Evolutionary conservation across 1,140 invertebrate genomes (phyloP), one percentile per base, ranked within the genome.

Genomic region (Ceratina japonica): DNA sequence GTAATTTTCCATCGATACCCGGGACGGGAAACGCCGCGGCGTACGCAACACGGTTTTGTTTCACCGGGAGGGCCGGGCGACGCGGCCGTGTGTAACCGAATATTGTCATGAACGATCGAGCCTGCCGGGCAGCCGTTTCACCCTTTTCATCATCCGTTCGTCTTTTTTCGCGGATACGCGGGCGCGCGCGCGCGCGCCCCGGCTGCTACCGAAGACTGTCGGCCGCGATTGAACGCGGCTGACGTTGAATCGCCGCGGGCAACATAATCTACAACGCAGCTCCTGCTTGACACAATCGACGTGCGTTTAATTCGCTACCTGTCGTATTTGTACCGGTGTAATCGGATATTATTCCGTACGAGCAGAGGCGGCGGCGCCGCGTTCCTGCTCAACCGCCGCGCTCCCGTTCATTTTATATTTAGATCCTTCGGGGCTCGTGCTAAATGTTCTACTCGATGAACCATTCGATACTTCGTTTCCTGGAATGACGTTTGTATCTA

Each of bases 31-130:
- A 72, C 37, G 37, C 37, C 37, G 37, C 37, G 37, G 3, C 37
- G 37, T 44, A 44, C 37, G 37, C 75, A 63, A 56, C 68, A 63
- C 44, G 58, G 31, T 64, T 78, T 69, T 44, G 37, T 44, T 44
- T 44, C 37, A 44, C 37, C 37, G 37, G 37, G n/a, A n/a, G n/a
- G 37, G 68, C 31, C 59, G 20, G 22, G 18, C 75, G 75, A 77
- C 66, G 62, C 69, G 75, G 24, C 69, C 75, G 51, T 31, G 69
- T 78, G 75, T 78, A 78, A 72, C 75, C 75, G 70, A 78, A 78
- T 78, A 78, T 78, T 78, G 75, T 78, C 75, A 78, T 72, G 69
- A 78, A 72, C 75, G 75, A 78, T 78, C 75, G 69, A 72, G 69
- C 63, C 49, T 44, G 68, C 44, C 15, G 59, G 58, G 65, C 16